Evolutionary conservation across 2,797 vertebrate species (phyloP).

Genomic region (Loris lydekkerianus): DNA sequence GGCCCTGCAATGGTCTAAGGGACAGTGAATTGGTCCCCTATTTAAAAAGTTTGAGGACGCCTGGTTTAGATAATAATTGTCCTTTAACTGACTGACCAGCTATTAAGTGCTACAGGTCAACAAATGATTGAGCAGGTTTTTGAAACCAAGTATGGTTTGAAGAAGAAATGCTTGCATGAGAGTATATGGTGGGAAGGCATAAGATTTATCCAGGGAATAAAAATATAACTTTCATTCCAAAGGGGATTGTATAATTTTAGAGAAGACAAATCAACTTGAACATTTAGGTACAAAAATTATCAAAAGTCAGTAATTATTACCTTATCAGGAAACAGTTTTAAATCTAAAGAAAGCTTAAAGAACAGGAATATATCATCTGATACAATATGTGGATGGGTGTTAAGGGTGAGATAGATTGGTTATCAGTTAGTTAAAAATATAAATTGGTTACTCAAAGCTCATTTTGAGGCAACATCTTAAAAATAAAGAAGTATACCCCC

Average conservation of each 20-base stretch:
- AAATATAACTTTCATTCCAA: background rate
- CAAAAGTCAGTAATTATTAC: background rate
- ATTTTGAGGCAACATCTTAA: background rate
- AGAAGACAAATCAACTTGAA: background rate
- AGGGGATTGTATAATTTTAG: background rate
- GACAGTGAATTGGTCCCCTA: too few species aligned
- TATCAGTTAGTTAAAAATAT: slow-evolving; percentile 6
- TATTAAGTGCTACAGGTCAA: background rate
- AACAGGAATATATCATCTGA: background rate
- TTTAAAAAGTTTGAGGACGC: too few species aligned
- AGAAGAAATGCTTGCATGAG: background rate
- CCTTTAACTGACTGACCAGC: background rate
- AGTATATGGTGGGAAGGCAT: fast-evolving
- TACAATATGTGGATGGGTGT: background rate
- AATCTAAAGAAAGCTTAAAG: background rate
- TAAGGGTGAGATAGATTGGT: background rate
- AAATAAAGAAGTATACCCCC: background rate
- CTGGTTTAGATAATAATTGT: background rate
- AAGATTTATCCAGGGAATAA: background rate
- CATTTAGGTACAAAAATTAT: background rate
- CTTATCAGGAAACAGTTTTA: background rate
- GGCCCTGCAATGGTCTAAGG: too few species aligned
- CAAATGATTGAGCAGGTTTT: background rate
- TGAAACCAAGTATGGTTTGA: slow-evolving; percentile 16
- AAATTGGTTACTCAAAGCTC: background rate